phyloP scores from a whole-genome alignment of 2,113 vertebrate genomes.

The Cryptotis parvus region DNA sequence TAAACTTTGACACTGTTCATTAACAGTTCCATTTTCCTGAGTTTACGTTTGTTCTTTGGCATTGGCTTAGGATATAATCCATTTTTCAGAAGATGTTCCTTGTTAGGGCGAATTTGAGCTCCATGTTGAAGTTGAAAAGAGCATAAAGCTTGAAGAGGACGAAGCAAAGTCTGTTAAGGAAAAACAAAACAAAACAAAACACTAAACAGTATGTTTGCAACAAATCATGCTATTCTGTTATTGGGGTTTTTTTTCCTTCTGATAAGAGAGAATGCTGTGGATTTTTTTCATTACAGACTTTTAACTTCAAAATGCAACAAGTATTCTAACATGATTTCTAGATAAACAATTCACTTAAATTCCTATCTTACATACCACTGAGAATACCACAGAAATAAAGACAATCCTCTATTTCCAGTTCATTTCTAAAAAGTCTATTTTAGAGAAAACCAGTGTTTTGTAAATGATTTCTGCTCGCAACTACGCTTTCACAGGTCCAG shows the following conservation, averaged over 20 bases:
- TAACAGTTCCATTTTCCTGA: slow-evolving; percentile 97
- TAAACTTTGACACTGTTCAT: slow-evolving; percentile 94
- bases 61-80: slow-evolving; percentile 96
- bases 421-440: slow-evolving; percentile 30
- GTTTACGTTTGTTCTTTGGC: slow-evolving; percentile 98
- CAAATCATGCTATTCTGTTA: slow-evolving; percentile 43
- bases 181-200: background rate
- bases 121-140: slow-evolving; percentile 98
- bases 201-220: background rate
- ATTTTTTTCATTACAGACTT: no score
- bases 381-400: slow-evolving; percentile 25
- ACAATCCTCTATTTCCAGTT: slow-evolving; percentile 8
- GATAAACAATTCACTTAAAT: slow-evolving; percentile 40
- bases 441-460: background rate
- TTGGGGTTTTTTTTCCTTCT: slow-evolving; percentile 18
- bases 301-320: slow-evolving; percentile 26
- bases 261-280: background rate
- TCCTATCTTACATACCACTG: background rate
- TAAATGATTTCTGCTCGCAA: background rate
- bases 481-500: background rate
- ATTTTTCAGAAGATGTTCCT: slow-evolving; percentile 95
- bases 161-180: slow-evolving; percentile 91
- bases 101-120: slow-evolving; percentile 97
- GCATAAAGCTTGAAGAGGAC: slow-evolving; percentile 95
- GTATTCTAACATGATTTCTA: slow-evolving; percentile 27